Conservation (phyloP, 2,113 vertebrate species). For the Ardeotis arabs region DNA sequence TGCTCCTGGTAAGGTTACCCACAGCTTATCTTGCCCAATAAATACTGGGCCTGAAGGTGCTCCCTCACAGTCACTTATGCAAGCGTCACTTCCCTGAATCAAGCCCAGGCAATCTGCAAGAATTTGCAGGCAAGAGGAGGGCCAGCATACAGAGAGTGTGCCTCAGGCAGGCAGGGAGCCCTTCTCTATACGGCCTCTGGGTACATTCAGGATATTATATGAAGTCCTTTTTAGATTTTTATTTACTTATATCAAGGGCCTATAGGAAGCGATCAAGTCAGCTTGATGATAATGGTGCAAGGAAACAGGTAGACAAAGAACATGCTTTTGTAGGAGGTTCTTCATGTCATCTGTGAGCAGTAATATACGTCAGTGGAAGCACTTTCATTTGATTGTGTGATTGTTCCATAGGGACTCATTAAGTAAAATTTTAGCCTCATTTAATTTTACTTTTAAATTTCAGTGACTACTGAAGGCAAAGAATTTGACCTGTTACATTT, state of each 20-base stretch:
- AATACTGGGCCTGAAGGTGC: neutral
- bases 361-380: rapidly evolving
- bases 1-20: neutral
- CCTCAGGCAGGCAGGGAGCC: neutral
- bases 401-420: neutral
- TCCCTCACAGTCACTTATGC: neutral
- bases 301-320: neutral
- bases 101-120: neutral
- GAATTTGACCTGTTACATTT: neutral
- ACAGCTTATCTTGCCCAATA: neutral
- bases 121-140: neutral
- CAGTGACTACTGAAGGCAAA: neutral
- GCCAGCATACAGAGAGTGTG: rapidly evolving
- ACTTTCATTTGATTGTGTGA: neutral
- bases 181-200: rapidly evolving
- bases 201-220: neutral
- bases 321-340: neutral
- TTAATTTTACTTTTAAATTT: neutral
- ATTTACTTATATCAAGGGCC: neutral
- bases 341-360: neutral
- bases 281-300: neutral
- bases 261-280: neutral
- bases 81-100: neutral
- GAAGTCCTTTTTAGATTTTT: neutral
- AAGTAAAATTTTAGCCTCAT: neutral